phyloP scores from a whole-genome alignment of 2,797 vertebrate species.

The Lophotriccus pileatus region DNA sequence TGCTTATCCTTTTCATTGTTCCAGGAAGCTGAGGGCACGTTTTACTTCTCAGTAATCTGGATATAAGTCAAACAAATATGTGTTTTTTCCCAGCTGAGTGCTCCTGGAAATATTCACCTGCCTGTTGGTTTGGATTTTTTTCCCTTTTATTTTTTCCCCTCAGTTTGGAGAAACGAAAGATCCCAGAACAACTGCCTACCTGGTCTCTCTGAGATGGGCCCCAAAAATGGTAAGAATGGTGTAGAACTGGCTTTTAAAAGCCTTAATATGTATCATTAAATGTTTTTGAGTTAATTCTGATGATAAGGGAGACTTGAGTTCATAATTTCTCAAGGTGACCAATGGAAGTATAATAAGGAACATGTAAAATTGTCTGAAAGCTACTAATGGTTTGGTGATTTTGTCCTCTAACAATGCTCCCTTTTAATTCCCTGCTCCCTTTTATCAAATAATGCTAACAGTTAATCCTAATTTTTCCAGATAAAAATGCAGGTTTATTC shows the following conservation, averaged over 20 bases:
- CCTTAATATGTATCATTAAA: not conserved
- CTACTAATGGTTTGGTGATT: not conserved
- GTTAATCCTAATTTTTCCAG: not conserved
- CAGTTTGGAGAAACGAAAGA: not conserved
- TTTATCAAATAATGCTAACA: not conserved
- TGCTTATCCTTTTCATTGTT: not conserved
- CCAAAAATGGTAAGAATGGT: not conserved
- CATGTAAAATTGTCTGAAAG: not conserved
- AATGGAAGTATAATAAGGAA: not conserved
- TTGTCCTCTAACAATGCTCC: not conserved
- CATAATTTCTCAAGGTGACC: not conserved
- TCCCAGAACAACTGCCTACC: not conserved
- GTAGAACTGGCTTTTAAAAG: not conserved
- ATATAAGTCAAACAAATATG: not conserved
- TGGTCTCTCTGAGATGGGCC: accelerated
- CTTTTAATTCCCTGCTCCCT: not conserved
- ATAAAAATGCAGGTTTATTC: not conserved
- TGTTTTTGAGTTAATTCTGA: not conserved
- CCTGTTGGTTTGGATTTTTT: not conserved
- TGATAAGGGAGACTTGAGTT: not conserved
- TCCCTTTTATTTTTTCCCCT: not conserved
- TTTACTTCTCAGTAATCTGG: not conserved
- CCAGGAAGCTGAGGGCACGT: not conserved
- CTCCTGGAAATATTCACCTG: not conserved
- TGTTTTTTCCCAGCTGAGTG: not conserved